Base-by-base conservation (phyloP, 2,113 vertebrate genomes). In the Channa argus region DNA sequence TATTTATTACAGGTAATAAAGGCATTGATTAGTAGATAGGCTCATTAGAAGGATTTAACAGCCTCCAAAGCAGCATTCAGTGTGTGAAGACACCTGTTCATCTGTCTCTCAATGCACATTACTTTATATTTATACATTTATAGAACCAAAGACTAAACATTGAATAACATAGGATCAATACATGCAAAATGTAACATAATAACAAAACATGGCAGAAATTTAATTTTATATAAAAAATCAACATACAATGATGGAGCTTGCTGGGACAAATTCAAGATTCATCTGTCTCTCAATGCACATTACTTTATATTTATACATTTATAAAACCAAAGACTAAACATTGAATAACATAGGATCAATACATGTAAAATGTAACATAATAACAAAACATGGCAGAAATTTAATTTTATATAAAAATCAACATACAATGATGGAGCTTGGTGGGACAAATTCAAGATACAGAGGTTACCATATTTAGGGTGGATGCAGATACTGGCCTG, bases 11-110 rank as follows among this genome's bases (percentile, higher is more conserved):
- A 5, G 39, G 6, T 86, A 24, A 1, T 24, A 24, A 24, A 24
- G 24, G 24, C 80, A 84, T 81, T 87, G 71, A 75, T 76, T 37
- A 75, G 58, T 5, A 38, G 1, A 64, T 49, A 45, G 4, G 78
- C 5, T 74, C 15, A 15, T 58, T n/a, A 78, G 61, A 60, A 1
- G 43, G 52, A 11, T 63, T 53, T 10, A 65, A 66, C 64, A 53
- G 33, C 7, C 49, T 82, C 33, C 4, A 39, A 59, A 74, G 51
- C 34, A 66, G 51, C 37, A 9, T 88, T 91, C 92, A 93, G 92
- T 91, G 92, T 87, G 75, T 88, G 62, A 63, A 89, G 91, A 92
- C 88, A 91, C 89, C 91, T 85, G 92, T 88, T 90, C 86, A 68
- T 80, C 70, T 67, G 14, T 62, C 24, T 24, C 45, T 71, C 39